Evolutionary conservation across 2,888 invertebrate species (phyloP).

Genomic region (Meloe dianella): DNA sequence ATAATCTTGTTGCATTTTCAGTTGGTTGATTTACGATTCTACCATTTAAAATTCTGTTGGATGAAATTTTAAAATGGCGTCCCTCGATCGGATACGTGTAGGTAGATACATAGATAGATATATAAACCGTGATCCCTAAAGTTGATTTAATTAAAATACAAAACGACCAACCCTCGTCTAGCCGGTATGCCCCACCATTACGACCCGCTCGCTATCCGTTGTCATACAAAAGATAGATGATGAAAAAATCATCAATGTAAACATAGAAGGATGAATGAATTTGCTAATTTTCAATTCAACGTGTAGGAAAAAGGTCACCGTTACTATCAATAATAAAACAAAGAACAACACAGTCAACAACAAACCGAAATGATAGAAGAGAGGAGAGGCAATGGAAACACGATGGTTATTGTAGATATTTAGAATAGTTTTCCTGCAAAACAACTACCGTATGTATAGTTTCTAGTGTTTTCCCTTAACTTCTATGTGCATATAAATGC

Average conservation of each 20-base stretch:
- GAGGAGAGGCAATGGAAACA: not conserved
- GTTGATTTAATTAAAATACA: conserved; percentile 3
- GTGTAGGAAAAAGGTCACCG: conserved; percentile 9
- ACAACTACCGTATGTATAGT: conserved; percentile 9
- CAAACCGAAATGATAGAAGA: conserved; percentile 6
- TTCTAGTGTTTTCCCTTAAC: conserved; percentile 7
- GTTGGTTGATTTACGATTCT: not conserved
- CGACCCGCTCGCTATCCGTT: not conserved
- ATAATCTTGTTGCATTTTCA: not conserved
- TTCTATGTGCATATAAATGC: conserved; percentile 42
- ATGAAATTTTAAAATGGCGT: conserved; percentile 5
- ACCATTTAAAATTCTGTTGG: conserved; percentile 3
- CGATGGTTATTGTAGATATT: not conserved
- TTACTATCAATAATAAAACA: conserved; percentile 25
- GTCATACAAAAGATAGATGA: not conserved
- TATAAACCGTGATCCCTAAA: not conserved
- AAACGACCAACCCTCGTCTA: conserved; percentile 6
- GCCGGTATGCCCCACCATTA: not conserved
- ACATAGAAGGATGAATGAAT: conserved; percentile 23
- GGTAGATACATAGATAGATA: not conserved
- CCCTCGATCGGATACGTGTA: not conserved
- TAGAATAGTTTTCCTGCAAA: conserved; percentile 11
- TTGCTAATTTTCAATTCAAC: conserved; percentile 6
- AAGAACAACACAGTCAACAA: conserved; percentile 19
- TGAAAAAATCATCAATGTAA: conserved; percentile 29